These are phyloP conservation scores for Corythoichthys intestinalis DNA, from an alignment of 2,113 vertebrate genomes.

Conservation along the genomic window DNA sequence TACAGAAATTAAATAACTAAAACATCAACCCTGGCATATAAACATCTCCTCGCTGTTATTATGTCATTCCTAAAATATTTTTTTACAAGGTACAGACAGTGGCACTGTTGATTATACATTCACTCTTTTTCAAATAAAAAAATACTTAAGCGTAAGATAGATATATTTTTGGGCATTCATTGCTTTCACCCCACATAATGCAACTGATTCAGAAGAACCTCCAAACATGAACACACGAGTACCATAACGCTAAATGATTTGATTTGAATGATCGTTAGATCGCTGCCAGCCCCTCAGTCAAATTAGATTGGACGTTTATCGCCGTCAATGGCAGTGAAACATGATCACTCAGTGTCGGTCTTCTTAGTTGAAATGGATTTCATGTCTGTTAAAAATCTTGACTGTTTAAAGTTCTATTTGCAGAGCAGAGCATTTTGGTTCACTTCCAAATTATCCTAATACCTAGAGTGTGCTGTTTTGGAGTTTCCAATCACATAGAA, in stretches of 20 bases:
- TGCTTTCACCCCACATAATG: background rate
- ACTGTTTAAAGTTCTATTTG: background rate
- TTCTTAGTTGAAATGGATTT: too few relatives aligned
- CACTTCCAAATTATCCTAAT: background rate
- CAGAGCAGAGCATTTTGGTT: background rate
- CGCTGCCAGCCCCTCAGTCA: too few relatives aligned
- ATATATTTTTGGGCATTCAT: constrained; percentile 35
- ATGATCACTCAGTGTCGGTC: too few relatives aligned
- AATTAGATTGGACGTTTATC: too few relatives aligned
- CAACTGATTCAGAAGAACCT: background rate
- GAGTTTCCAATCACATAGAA: background rate
- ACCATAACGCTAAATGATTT: too few relatives aligned
- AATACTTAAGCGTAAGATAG: constrained; percentile 10
- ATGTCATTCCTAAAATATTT: constrained; percentile 8
- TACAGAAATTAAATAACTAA: background rate
- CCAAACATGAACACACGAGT: background rate
- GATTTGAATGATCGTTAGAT: too few relatives aligned
- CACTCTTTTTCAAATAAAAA: constrained; percentile 12
- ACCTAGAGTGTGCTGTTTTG: background rate
- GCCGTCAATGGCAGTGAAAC: too few relatives aligned
- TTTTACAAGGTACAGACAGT: constrained; percentile 32
- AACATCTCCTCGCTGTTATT: background rate
- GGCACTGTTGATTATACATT: constrained; percentile 35
- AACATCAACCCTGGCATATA: background rate
- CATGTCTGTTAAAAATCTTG: background rate